These are phyloP conservation scores for Plectrocnemia conspersa DNA, from an alignment of 1,140 invertebrate species.

Conservation along the genomic window DNA sequence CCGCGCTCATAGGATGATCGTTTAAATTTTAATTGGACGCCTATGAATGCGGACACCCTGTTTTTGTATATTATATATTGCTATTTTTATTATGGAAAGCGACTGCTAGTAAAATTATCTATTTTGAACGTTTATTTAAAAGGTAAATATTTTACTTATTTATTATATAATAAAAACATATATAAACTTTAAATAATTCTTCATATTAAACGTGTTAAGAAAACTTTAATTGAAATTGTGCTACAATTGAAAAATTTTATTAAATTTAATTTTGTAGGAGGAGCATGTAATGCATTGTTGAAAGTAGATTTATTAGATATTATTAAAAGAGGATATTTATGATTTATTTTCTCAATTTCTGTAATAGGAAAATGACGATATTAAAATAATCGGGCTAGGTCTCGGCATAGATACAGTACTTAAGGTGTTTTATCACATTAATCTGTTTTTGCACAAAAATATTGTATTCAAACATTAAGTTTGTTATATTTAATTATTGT, in stretches of 20 bases:
- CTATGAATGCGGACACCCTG: conserved; percentile 4
- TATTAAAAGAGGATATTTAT: conserved; percentile 8
- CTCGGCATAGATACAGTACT: too few species aligned
- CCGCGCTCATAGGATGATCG: neutral
- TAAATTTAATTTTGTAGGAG: conserved; percentile 10
- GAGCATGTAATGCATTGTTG: conserved; percentile 22
- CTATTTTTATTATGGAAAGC: neutral
- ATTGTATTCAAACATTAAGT: too few species aligned
- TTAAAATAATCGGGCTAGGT: too few species aligned
- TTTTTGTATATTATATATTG: conserved; percentile 1
- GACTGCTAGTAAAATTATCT: neutral
- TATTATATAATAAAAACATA: too few species aligned
- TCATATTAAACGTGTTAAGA: conserved; percentile 16
- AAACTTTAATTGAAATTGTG: conserved; percentile 14
- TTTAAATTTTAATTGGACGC: neutral
- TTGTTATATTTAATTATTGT: too few species aligned
- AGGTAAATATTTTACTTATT: too few species aligned
- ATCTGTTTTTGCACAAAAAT: too few species aligned
- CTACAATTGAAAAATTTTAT: conserved; percentile 20
- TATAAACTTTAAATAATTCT: conserved; percentile 14
- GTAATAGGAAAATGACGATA: too few species aligned
- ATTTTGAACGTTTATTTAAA: too few species aligned
- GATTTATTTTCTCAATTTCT: conserved; percentile 13
- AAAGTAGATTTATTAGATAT: conserved; percentile 9
- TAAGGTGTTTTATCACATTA: too few species aligned